Conservation (phyloP, 2,797 vertebrate species). For the Buphagus erythrorhynchus region DNA sequence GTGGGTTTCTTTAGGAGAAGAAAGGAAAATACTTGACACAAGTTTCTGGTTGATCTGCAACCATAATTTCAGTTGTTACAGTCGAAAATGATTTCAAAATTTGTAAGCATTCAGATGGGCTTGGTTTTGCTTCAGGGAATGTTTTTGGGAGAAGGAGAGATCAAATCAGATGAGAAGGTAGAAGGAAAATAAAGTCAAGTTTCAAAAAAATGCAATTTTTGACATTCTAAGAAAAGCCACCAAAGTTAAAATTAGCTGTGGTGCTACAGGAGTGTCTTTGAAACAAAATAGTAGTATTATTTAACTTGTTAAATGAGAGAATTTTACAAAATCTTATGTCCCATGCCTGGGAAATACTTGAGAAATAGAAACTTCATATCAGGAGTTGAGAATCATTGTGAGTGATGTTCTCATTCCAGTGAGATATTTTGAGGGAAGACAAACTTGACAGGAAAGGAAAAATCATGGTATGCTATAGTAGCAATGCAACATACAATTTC, state of each 20-base stretch:
- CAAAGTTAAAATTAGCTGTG: neutral
- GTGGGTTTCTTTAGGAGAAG: neutral
- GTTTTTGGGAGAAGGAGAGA: neutral
- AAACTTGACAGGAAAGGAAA: neutral
- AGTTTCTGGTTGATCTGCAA: neutral
- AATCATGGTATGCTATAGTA: neutral
- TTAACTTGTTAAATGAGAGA: neutral
- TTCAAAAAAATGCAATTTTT: neutral
- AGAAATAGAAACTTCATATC: neutral
- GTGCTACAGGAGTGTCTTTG: neutral
- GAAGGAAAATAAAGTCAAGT: neutral
- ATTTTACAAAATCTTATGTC: neutral
- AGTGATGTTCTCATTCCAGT: neutral
- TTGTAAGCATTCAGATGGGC: neutral
- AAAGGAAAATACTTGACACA: neutral
- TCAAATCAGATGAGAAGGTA: neutral
- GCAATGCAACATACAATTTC: neutral
- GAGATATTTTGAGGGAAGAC: neutral
- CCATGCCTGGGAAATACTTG: neutral
- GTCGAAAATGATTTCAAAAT: neutral
- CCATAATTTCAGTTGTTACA: neutral
- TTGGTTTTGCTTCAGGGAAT: neutral
- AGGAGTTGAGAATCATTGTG: neutral
- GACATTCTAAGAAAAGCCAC: neutral
- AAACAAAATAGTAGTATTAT: neutral